Evolutionary conservation across 2,797 vertebrate genomes (phyloP), one percentile per base, ranked within the genome.

Genomic region (Anabas testudineus): DNA sequence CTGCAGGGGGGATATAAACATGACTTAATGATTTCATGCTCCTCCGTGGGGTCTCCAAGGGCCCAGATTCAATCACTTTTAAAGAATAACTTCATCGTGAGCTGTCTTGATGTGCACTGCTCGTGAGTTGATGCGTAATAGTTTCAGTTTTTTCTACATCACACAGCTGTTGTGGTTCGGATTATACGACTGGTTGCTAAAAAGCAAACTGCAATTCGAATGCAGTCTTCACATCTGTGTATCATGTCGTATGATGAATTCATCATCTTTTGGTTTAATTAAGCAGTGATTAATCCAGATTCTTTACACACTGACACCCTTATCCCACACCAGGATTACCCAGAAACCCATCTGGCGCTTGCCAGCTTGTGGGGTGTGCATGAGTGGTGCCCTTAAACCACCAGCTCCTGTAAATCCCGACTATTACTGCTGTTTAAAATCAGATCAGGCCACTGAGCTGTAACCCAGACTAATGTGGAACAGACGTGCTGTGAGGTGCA

Each of bases 281-380:
- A 37, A 30, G 32, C 53, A 47, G 10, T 5, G 37, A 51, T 64
- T 72, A 80, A 83, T 83, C 75, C 69, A 6, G 39, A 51, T 59
- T 71, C 30, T 24, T 18, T 28, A 41, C 64, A 70, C 69, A 36
- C 26, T 26, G 16, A n/a, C 51, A 57, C 28, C 66, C 82, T 82
- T 71, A 79, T 80, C 80, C 71, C 74, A 62, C 68, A 62, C 56
- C 15, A 47, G 89, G 85, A 94, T 91, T 91, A 93, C 82, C 82
- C 87, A 89, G 72, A 89, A 84, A 80, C 90, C 87, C 90, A 91
- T 89, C 85, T 91, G 89, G 69, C 51, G n/a, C 26, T 18, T 64
- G 71, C 56, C 43, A 57, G 48, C 53, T 19, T 59, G 57, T 12
- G 30, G 54, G 77, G 68, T 49, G 34, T 54, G 28, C 16, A 55